Percentiles rank a stretch among this genome's conserved stretches.
Evolutionary conservation across 2,113 vertebrate species (phyloP).

Genomic region (Mesoclemmys tuberculata): DNA sequence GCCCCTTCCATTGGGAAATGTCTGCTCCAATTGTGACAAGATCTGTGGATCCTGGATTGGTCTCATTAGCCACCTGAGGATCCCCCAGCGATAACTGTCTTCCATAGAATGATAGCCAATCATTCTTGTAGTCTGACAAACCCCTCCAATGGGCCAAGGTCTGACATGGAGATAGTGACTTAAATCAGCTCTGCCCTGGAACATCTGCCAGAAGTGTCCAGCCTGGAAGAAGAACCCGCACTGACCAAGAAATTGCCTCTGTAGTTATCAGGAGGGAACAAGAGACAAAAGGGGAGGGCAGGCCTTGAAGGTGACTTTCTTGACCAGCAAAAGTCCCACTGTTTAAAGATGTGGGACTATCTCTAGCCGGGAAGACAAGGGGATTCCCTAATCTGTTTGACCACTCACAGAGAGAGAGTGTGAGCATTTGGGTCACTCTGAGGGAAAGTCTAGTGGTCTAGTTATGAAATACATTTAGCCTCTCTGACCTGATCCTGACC

Average conservation of each 20-base stretch:
- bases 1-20: no score
- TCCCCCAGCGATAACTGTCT: no score
- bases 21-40: no score
- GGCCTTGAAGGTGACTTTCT: background rate
- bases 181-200: constrained; percentile 42
- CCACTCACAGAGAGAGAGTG: background rate
- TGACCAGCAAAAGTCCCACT: background rate
- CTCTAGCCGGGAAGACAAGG: background rate
- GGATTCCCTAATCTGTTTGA: background rate
- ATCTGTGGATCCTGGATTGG: no score
- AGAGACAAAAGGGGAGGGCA: constrained; percentile 1
- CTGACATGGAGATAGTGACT: constrained; percentile 6
- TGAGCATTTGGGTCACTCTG: background rate
- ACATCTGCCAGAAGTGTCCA: constrained; percentile 45
- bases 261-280: background rate
- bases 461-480: background rate
- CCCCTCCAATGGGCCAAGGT: constrained; percentile 1
- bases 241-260: background rate
- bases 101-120: no score
- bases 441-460: background rate
- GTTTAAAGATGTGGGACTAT: background rate
- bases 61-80: no score
- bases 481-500: background rate
- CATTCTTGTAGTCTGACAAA: background rate
- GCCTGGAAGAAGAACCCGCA: constrained; percentile 18